Evolutionary conservation across 2,797 vertebrate genomes (phyloP).

Genomic region (Pachyuromys duprasi): DNA sequence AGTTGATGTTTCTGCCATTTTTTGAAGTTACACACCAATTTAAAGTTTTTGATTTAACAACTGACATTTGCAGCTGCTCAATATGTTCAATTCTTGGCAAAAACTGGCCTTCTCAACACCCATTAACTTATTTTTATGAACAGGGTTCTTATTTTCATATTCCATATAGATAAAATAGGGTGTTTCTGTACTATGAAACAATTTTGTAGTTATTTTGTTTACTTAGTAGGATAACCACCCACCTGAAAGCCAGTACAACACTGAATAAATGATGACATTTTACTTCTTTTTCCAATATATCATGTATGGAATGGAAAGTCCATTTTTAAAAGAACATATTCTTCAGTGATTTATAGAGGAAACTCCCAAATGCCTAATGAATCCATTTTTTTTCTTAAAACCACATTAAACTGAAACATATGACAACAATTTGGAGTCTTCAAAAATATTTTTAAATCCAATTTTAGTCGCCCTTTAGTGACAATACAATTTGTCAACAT

Average conservation of each 20-base stretch:
- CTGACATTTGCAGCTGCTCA: background rate
- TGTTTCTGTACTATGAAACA: background rate
- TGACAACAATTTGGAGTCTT: conserved; percentile 22
- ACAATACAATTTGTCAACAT: background rate
- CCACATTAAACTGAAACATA: conserved; percentile 25
- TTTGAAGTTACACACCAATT: background rate
- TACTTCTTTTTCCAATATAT: conserved; percentile 11
- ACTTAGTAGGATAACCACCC: background rate
- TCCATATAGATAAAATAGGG: background rate
- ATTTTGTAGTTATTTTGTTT: background rate
- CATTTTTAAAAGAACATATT: conserved; percentile 40
- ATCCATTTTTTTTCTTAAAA: conserved; percentile 24
- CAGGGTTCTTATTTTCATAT: background rate
- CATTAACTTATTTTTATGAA: conserved; percentile 45
- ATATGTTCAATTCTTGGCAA: background rate
- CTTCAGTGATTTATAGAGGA: conserved; percentile 51
- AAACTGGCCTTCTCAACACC: background rate
- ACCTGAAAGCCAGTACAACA: background rate
- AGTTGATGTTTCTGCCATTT: background rate
- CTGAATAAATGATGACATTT: background rate
- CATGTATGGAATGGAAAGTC: conserved; percentile 7
- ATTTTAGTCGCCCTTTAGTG: background rate
- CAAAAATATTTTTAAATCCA: conserved; percentile 48
- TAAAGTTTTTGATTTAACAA: conserved; percentile 1
- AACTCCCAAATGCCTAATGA: conserved; percentile 1